Evolutionary conservation across 2,797 vertebrate genomes (phyloP), one percentile per base, ranked within the genome.

Genomic region (Acanthornis magna): DNA sequence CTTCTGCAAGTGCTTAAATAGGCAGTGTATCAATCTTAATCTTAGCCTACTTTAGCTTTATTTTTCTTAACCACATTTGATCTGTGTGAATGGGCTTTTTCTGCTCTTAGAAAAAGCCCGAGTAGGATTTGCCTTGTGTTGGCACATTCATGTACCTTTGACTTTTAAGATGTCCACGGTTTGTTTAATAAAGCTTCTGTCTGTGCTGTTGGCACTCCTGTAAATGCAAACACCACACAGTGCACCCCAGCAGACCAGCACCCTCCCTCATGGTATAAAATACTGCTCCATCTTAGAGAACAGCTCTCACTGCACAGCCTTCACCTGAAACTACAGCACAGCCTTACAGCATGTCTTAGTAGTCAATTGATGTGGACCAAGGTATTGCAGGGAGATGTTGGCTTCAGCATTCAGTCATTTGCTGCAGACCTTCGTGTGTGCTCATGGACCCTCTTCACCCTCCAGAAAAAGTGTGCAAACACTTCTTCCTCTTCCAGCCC

Each of bases 101-200:
- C 81, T 90, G 75, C 75, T 79, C 70, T 80, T 86, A 70, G 83
- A 29, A 78, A 77, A 94, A 76, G 30, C 25, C 63, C 60, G 22
- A 23, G 48, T 66, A 89, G n/a, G 38, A 36, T 91, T 81, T 84
- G 73, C 71, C 65, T 58, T 29, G 32, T 70, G 26, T 73, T 88
- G 76, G 67, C 53, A 47, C 75, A 43, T 76, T 89, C 0, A 0
- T n/a, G 60, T 84, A 65, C 51, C 62, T 83, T 91, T 88, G 88
- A 87, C 88, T 85, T 89, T 48, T 74, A 54, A 89, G 89, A 53
- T 89, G 71, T 57, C 80, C 13, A 1, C 34, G 51, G 66, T 80
- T 77, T 73, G 75, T 90, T 94, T 93, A 84, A 50, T 63, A 93
- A 93, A 91, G 58, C 84, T 88, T 82, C 91, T 95, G 42, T 70